Evolutionary conservation across 1,140 invertebrate genomes (phyloP).

Genomic region (Aphelenchoides avenae): DNA sequence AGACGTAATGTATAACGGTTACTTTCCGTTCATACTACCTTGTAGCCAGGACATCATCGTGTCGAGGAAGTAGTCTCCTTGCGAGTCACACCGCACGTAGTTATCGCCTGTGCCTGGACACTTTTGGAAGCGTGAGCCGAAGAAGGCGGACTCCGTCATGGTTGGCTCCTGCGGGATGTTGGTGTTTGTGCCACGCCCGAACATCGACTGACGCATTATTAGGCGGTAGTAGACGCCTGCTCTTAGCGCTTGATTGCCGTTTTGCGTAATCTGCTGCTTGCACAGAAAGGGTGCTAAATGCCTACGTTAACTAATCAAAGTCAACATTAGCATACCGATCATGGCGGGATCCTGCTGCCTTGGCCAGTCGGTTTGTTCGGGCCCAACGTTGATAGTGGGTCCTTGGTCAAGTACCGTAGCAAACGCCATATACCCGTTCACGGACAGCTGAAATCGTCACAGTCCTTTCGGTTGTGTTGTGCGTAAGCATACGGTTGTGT

Average conservation of each 20-base stretch:
- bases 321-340: too few species aligned
- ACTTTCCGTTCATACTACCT: too few species aligned
- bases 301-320: too few species aligned
- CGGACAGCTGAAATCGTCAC: constrained; percentile 49
- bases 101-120: constrained; percentile 50
- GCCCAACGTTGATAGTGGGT: constrained; percentile 57
- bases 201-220: constrained; percentile 55
- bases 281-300: too few species aligned
- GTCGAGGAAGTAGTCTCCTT: constrained; percentile 55
- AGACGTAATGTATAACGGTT: constrained; percentile 2
- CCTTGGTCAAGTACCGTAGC: constrained; percentile 58
- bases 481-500: constrained; percentile 51
- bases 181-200: constrained; percentile 48
- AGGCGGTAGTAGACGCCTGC: constrained; percentile 57
- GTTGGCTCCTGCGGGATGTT: constrained; percentile 43
- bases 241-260: constrained; percentile 43
- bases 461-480: constrained; percentile 10
- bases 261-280: constrained; percentile 55
- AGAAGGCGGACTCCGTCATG: constrained; percentile 49
- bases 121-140: constrained; percentile 42
- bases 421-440: constrained; percentile 57
- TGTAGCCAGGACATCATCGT: constrained; percentile 58
- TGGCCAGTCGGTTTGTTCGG: constrained; percentile 57
- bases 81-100: constrained; percentile 53
- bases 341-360: constrained; percentile 57